Conservation (phyloP, 2,888 invertebrate species). For the Sphecodes monilicornis region DNA sequence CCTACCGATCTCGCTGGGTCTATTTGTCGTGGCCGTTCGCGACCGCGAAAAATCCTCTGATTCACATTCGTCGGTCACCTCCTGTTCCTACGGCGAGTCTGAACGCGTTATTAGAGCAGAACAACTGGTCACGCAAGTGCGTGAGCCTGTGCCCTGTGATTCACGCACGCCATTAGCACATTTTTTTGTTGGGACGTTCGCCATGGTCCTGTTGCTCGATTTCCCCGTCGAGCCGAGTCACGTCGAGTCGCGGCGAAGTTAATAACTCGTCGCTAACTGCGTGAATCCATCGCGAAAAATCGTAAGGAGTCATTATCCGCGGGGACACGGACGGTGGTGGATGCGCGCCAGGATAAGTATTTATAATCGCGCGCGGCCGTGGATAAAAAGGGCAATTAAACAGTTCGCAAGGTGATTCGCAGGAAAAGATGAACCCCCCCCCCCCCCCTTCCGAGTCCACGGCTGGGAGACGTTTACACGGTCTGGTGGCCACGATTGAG, state of each 20-base stretch:
- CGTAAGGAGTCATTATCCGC: slow-evolving; percentile 14
- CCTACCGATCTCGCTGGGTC: slow-evolving; percentile 28
- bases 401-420: slow-evolving; percentile 14
- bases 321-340: background rate
- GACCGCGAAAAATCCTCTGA: slow-evolving; percentile 17
- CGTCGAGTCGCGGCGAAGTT: slow-evolving; percentile 7
- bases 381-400: slow-evolving; percentile 32
- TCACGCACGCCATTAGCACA: slow-evolving; percentile 57
- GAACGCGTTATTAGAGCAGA: slow-evolving; percentile 43
- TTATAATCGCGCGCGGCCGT: background rate
- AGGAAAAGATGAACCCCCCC: background rate
- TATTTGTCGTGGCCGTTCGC: slow-evolving; percentile 24
- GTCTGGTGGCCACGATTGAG: slow-evolving; percentile 15
- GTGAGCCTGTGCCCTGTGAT: slow-evolving; percentile 39
- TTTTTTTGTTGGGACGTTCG: slow-evolving; percentile 28
- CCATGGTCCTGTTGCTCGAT: background rate
- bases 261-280: slow-evolving; percentile 23
- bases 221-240: background rate
- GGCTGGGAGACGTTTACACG: background rate
- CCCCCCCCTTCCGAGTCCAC: background rate
- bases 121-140: slow-evolving; percentile 55
- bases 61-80: slow-evolving; percentile 5
- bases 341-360: background rate
- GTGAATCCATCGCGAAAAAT: slow-evolving; percentile 38
- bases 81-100: slow-evolving; percentile 17